Evolutionary conservation across 2,888 invertebrate genomes (phyloP), one percentile per base, ranked within the genome.

Genomic region (Alviniconcha strummeri): DNA sequence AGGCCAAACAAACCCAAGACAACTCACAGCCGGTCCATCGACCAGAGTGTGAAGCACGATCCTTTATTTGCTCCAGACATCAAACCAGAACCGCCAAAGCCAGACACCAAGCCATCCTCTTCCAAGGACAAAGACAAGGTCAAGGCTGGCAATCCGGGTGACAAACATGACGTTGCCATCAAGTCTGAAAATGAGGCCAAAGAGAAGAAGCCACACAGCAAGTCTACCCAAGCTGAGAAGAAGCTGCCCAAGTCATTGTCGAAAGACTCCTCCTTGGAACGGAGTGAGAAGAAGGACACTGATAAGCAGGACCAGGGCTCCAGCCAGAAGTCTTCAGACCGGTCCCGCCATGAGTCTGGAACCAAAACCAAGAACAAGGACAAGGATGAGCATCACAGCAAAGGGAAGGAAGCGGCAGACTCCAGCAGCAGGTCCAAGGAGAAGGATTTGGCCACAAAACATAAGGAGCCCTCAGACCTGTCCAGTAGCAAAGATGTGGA

Each of bases 401-500:
- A 83, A 76, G 81, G 64, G 15, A 88, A 87, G 83, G 86, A 87
- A 13, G 87, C 86, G 72, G 87, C 86, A 74, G 86, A 88, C 79
- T 82, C 85, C 52, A 67, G 83, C 82, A 80, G 19, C 64, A 84
- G 85, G 56, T 81, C 77, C 69, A 86, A 85, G 71, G 85, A 87
- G 13, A 54, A 60, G 11, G 87, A 86, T 4, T 80, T 82, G 36
- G 52, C 13, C 52, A 57, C 75, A 55, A 85, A 87, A 83, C 76
- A 55, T 11, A 86, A 83, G 57, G 84, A 85, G 11, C 81, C 74
- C 56, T 76, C 83, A 11, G 83, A 83, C 7, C 5, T 74, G 11
- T 83, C 86, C 84, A 89, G 87, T 72, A 87, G 86, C 67, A 88
- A 88, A 81, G 88, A 85, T 8, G 86, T 84, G 74, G 57, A 81